phyloP scores from a whole-genome alignment of 2,113 vertebrate species.

The Grantiella picta region DNA sequence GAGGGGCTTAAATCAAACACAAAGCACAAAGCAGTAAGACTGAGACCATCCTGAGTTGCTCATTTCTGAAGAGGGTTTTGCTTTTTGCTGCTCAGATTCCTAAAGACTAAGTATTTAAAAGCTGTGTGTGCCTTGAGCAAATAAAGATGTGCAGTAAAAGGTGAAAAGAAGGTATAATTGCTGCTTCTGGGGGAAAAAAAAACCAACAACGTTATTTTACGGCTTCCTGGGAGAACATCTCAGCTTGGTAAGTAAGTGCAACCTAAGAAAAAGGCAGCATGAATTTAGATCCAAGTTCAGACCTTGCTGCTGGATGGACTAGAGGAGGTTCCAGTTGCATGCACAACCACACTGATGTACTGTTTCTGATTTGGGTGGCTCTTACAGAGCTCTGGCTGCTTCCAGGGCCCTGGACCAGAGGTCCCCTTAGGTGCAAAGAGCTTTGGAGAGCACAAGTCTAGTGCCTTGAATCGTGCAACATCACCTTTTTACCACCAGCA shows the following conservation, averaged over 20 bases:
- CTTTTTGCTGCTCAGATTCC: not conserved
- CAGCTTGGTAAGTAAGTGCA: not conserved
- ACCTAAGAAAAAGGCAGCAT: not conserved
- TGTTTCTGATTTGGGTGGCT: not conserved
- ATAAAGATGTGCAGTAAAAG: not conserved
- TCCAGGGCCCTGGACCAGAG: not conserved
- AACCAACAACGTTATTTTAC: too few relatives aligned
- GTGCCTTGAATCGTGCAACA: not conserved
- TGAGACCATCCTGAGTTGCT: not conserved
- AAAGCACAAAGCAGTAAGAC: not conserved
- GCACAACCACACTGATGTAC: accelerated
- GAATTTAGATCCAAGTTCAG: not conserved
- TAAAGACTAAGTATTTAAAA: not conserved
- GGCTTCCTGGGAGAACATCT: not conserved
- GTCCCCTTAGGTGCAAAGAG: not conserved
- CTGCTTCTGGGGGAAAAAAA: not conserved
- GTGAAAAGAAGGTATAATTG: not conserved
- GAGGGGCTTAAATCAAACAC: not conserved
- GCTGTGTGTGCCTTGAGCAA: not conserved
- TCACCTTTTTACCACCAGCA: not conserved
- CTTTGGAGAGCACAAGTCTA: not conserved
- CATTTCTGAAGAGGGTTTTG: not conserved
- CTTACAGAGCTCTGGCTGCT: not conserved
- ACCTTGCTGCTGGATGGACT: not conserved
- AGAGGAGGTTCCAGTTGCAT: not conserved